Conservation (phyloP, 2,797 vertebrate species). For the Sphenodon punctatus region DNA sequence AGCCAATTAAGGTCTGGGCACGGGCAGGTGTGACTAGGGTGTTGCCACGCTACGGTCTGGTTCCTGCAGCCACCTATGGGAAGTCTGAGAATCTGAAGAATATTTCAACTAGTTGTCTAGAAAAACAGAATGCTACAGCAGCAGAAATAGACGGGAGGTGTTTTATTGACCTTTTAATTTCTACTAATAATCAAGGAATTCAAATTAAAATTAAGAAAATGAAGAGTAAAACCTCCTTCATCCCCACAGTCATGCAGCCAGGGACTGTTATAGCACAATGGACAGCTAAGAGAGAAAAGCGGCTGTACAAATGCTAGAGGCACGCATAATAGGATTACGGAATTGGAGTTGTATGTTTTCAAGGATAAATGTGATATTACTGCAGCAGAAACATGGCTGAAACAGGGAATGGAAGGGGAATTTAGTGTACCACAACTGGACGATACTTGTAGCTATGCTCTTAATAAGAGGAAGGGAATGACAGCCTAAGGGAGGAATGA, state of each 20-base stretch:
- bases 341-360: conserved; percentile 58
- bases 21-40: no score
- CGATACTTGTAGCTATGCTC: conserved; percentile 31
- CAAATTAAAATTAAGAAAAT: no score
- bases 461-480: conserved; percentile 46
- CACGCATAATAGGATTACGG: conserved; percentile 61
- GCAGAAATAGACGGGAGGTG: conserved; percentile 52
- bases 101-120: neutral
- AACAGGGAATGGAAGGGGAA: conserved; percentile 14
- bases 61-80: no score
- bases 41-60: no score
- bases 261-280: conserved; percentile 58
- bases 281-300: conserved; percentile 50
- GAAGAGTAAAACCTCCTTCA: conserved; percentile 37
- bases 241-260: conserved; percentile 44
- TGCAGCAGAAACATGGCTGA: conserved; percentile 14
- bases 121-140: conserved; percentile 63
- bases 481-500: neutral
- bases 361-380: conserved; percentile 47
- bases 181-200: conserved; percentile 30
- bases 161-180: conserved; percentile 67
- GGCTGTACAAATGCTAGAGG: conserved; percentile 43
- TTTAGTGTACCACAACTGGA: conserved; percentile 6
- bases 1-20: no score
- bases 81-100: conserved; percentile 63